Evolutionary conservation across 2,113 vertebrate genomes (phyloP).

Genomic region (Alectura lathami): DNA sequence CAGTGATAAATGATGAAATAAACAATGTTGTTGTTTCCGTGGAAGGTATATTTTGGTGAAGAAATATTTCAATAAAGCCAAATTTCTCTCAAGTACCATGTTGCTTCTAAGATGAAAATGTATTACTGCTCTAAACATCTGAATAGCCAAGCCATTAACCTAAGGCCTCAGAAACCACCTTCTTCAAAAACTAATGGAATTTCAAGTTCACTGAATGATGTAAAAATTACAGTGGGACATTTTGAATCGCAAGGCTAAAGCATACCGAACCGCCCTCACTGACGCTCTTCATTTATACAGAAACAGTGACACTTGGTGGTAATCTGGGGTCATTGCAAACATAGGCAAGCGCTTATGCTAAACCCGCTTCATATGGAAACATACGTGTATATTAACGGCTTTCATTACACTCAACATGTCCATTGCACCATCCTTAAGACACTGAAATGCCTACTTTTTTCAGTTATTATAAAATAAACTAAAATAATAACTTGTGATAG

Average conservation of each 20-base stretch:
- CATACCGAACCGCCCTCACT: accelerated
- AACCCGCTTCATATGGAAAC: background rate
- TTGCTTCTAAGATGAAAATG: background rate
- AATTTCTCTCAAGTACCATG: background rate
- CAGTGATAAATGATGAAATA: background rate
- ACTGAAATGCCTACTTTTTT: background rate
- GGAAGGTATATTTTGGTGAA: background rate
- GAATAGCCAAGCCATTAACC: background rate
- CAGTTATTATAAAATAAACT: background rate
- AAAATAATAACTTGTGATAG: background rate
- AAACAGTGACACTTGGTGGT: conserved; percentile 50
- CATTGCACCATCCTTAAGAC: background rate
- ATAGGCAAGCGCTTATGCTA: accelerated
- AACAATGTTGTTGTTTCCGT: background rate
- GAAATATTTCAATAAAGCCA: background rate
- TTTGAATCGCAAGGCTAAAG: background rate
- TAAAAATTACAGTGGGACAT: background rate
- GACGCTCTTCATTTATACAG: background rate
- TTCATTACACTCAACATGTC: background rate
- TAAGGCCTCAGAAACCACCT: background rate
- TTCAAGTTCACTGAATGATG: background rate
- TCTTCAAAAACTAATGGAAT: background rate
- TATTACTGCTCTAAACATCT: background rate
- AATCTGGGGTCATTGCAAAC: background rate
- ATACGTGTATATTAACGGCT: background rate